A percentile compares a stretch with the other conserved stretches of the same genome.
phyloP scores from a whole-genome alignment of 2,888 invertebrate genomes.

The Leucophora obtusa region DNA sequence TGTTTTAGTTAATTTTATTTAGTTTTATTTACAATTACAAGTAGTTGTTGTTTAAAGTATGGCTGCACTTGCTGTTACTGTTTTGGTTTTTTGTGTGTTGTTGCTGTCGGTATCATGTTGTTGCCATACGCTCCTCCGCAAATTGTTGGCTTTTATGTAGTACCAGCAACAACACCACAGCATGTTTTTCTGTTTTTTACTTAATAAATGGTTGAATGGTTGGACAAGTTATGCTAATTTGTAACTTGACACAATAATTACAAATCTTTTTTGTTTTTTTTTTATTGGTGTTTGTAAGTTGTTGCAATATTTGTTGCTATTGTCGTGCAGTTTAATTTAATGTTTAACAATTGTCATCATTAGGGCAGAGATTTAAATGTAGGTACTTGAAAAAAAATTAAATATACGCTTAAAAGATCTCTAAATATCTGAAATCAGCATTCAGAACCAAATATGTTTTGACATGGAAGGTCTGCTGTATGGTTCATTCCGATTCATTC shows the following conservation, averaged over 20 bases:
- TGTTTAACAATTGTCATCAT: conserved; percentile 59
- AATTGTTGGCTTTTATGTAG: conserved; percentile 19
- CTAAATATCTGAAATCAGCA: too few relatives aligned
- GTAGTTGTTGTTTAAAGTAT: conserved; percentile 8
- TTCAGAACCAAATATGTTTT: too few relatives aligned
- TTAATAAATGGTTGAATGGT: conserved; percentile 62
- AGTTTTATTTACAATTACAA: conserved; percentile 12
- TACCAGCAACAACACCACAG: conserved; percentile 4
- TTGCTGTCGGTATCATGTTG: conserved; percentile 7
- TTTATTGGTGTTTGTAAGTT: conserved; percentile 21
- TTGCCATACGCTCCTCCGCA: conserved; percentile 58
- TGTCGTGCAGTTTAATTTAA: conserved; percentile 25
- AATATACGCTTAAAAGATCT: too few relatives aligned
- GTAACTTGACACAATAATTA: conserved; percentile 66
- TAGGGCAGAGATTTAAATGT: not conserved
- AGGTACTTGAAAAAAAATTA: too few relatives aligned
- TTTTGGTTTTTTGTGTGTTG: conserved; percentile 2
- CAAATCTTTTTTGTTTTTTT: conserved; percentile 46
- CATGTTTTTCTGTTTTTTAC: conserved; percentile 18
- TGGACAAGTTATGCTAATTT: conserved; percentile 66
- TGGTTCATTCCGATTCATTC: too few relatives aligned
- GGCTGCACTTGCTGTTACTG: conserved; percentile 23
- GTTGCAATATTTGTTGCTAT: conserved; percentile 31
- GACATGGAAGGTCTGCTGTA: too few relatives aligned
- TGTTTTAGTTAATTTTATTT: conserved; percentile 58